These are phyloP conservation scores for Macrochelys suwanniensis DNA, from an alignment of 2,797 vertebrate genomes.

Conservation along the genomic window DNA sequence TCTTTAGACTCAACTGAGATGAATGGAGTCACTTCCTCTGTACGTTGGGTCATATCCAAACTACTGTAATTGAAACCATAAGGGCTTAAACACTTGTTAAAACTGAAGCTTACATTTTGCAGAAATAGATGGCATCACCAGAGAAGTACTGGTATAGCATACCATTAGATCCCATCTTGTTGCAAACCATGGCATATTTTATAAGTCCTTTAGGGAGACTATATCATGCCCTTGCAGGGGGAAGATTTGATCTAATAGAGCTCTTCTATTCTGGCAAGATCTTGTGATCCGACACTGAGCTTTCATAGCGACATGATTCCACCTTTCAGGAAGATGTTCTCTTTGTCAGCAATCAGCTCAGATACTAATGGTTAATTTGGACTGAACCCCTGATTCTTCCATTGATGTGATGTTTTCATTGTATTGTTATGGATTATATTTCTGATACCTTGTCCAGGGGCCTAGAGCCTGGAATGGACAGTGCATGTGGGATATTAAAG, in stretches of 20 bases:
- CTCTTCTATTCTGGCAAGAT: not conserved
- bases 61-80: accelerated
- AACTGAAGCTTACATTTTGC: not conserved
- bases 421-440: not conserved
- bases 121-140: not conserved
- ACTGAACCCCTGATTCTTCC: not conserved
- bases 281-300: not conserved
- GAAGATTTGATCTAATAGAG: not conserved
- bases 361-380: not conserved
- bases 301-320: not conserved
- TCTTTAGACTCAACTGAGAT: not conserved
- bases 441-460: not conserved
- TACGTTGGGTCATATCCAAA: not conserved
- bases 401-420: accelerated
- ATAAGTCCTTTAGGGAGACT: not conserved
- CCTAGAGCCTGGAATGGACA: not conserved
- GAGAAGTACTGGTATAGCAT: not conserved
- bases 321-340: not conserved
- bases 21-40: accelerated
- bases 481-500: not conserved
- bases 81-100: not conserved
- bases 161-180: not conserved
- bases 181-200: not conserved
- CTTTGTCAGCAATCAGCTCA: not conserved
- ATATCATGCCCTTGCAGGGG: not conserved